A percentile compares a stretch with the other conserved stretches of the same genome.
phyloP scores from a whole-genome alignment of 2,797 vertebrate genomes.

The Sebastes kiyomatsui region DNA sequence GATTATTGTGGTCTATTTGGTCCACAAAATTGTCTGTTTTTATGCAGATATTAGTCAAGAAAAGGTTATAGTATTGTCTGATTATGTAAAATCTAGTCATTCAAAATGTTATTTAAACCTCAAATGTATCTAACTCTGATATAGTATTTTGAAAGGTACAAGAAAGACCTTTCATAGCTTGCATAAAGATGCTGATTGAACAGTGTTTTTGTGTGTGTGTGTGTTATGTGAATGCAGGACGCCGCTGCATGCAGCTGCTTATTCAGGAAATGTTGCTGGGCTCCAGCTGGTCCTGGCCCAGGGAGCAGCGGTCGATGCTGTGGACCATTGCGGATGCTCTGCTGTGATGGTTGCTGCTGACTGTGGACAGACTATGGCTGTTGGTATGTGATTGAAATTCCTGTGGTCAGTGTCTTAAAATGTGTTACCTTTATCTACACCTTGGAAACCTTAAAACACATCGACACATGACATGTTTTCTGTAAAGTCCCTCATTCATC shows the following conservation, averaged over 20 bases:
- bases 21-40: background rate
- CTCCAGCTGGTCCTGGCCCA: conserved; percentile 91
- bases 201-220: background rate
- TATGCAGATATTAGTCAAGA: background rate
- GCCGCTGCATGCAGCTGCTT: conserved; percentile 94
- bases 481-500: background rate
- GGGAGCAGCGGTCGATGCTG: conserved; percentile 88
- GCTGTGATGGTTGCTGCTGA: conserved; percentile 94
- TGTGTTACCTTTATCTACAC: background rate
- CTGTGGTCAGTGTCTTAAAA: conserved; percentile 41
- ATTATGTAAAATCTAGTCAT: background rate
- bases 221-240: conserved; percentile 79
- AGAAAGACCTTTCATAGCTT: background rate
- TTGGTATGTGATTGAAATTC: conserved; percentile 83
- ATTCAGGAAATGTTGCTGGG: conserved; percentile 90
- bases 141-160: background rate
- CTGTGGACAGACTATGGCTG: conserved; percentile 88
- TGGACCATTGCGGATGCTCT: conserved; percentile 88
- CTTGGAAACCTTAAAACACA: background rate
- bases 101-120: background rate
- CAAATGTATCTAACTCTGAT: background rate
- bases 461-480: background rate
- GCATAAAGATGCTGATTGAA: background rate
- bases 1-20: background rate
- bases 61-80: background rate